Percentiles rank a stretch among this genome's conserved stretches.
Conservation (phyloP, 2,797 vertebrate species). For the Xiphorhynchus erythropygius region DNA sequence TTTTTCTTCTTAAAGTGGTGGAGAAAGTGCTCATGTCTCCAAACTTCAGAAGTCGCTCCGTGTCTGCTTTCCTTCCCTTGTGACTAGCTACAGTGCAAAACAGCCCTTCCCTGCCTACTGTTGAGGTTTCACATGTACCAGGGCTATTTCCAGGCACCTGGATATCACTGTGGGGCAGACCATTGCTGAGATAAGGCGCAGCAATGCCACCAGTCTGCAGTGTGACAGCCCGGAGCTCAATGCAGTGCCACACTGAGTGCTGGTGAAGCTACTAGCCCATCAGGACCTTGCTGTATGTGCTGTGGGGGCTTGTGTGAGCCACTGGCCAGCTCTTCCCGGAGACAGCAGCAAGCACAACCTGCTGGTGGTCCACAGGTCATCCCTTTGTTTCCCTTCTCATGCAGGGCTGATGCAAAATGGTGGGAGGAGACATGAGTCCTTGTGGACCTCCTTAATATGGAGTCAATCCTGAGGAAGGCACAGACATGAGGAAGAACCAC, state of each 20-base stretch:
- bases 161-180: accelerated
- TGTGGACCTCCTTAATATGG: background rate
- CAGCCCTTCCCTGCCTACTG: background rate
- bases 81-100: background rate
- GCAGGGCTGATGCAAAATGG: background rate
- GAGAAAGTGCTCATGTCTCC: background rate
- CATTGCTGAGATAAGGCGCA: background rate
- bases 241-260: accelerated
- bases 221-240: background rate
- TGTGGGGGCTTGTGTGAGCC: background rate
- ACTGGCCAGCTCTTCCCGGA: background rate
- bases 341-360: background rate
- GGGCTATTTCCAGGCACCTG: background rate
- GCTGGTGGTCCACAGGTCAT: background rate
- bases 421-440: background rate
- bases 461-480: background rate
- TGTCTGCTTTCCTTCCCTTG: background rate
- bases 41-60: background rate
- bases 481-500: accelerated
- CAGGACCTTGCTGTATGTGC: background rate
- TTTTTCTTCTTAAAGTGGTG: background rate
- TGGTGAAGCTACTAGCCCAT: background rate
- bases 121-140: background rate
- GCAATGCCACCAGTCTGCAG: background rate
- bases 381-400: background rate